A percentile compares a stretch with the other conserved stretches of the same genome.
Conservation (phyloP, 2,888 invertebrate species). For the Leptopilina myrica region DNA sequence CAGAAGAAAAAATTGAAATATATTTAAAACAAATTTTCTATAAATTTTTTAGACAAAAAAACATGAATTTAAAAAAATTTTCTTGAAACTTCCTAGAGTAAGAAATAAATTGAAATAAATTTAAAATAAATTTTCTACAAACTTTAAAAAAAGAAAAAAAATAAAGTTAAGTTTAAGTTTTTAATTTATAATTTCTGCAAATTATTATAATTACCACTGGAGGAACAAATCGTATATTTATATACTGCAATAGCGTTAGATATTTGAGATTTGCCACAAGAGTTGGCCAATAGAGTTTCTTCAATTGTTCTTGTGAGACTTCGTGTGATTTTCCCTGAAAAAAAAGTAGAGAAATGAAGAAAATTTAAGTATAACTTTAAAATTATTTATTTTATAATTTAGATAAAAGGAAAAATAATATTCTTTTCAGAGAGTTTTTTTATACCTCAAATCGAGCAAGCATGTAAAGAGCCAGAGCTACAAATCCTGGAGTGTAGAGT, state of each 20-base stretch:
- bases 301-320: slow-evolving; percentile 81
- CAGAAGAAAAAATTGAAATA: too few relatives aligned
- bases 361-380: not conserved
- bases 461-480: slow-evolving; percentile 85
- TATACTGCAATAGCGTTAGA: slow-evolving; percentile 84
- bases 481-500: slow-evolving; percentile 84
- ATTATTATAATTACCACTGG: slow-evolving; percentile 82
- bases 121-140: not conserved
- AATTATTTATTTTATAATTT: not conserved
- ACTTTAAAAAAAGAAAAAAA: not conserved
- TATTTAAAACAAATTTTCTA: too few relatives aligned
- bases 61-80: too few relatives aligned
- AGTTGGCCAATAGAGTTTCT: slow-evolving; percentile 82
- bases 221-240: slow-evolving; percentile 87
- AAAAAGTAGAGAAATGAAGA: not conserved
- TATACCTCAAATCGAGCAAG: slow-evolving; percentile 84
- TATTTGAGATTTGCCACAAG: slow-evolving; percentile 87
- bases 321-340: slow-evolving; percentile 83
- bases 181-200: not conserved
- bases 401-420: not conserved
- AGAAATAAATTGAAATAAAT: too few relatives aligned
- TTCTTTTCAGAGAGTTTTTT: too few relatives aligned
- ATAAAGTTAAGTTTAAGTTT: not conserved
- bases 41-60: too few relatives aligned
- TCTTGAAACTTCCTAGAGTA: too few relatives aligned